phyloP scores from a whole-genome alignment of 2,797 vertebrate species.

The Ispidina picta region DNA sequence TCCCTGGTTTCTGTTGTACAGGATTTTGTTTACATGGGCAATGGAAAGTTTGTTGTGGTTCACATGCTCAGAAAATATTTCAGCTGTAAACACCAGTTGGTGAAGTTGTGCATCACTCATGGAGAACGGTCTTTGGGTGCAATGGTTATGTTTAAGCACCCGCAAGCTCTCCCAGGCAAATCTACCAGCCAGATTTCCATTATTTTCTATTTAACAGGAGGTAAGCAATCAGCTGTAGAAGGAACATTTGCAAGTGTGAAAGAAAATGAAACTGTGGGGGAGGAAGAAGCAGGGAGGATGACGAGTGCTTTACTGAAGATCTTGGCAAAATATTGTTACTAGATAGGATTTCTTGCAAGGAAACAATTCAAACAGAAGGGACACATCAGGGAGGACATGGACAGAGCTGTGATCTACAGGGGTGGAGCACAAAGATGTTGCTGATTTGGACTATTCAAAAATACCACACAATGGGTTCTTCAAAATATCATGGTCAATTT shows the following conservation, averaged over 20 bases:
- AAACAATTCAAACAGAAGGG: neutral
- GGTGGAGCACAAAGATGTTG: neutral
- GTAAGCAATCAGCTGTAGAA: constrained; percentile 26
- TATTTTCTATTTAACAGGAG: constrained; percentile 35
- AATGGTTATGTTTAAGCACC: constrained; percentile 1
- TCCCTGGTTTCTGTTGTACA: neutral
- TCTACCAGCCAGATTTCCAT: neutral
- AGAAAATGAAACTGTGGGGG: constrained; percentile 25
- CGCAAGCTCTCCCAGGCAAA: neutral
- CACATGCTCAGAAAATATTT: constrained; percentile 11
- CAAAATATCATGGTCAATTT: neutral
- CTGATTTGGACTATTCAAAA: neutral
- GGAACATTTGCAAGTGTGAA: constrained; percentile 41
- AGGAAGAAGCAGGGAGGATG: constrained; percentile 3
- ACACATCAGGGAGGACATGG: neutral
- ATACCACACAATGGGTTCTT: neutral
- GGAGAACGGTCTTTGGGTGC: neutral
- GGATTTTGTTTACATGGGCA: constrained; percentile 25
- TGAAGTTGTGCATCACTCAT: constrained; percentile 1
- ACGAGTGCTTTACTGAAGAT: neutral
- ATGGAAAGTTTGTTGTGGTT: constrained; percentile 23
- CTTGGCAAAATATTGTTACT: constrained; percentile 28
- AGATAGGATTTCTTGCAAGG: neutral
- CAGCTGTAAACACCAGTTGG: constrained; percentile 47
- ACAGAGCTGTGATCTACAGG: neutral